Conservation (phyloP, 2,797 vertebrate species). For the Varecia variegata region DNA sequence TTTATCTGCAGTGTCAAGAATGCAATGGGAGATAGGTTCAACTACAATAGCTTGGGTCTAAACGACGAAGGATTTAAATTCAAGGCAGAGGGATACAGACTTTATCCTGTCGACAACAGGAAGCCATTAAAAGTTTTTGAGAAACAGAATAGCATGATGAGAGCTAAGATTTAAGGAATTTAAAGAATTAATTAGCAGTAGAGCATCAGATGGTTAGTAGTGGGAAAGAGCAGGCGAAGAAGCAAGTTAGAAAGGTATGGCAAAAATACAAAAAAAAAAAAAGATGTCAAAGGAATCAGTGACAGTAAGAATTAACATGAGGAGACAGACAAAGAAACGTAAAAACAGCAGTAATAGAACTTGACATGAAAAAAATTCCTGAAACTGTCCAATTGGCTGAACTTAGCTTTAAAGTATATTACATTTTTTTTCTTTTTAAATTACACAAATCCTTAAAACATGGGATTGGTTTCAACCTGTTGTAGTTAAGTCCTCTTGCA, state of each 20-base stretch:
- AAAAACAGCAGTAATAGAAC: slow-evolving; percentile 40
- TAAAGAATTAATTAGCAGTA: not conserved
- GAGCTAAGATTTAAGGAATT: not conserved
- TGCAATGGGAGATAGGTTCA: not conserved
- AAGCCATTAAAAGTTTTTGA: not conserved
- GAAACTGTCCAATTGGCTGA: slow-evolving; percentile 53
- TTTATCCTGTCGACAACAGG: not conserved
- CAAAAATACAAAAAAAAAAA: not conserved
- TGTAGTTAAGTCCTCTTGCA: slow-evolving; percentile 57
- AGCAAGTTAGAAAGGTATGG: not conserved
- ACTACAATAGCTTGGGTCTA: not conserved
- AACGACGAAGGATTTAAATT: not conserved
- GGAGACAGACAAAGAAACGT: slow-evolving; percentile 27
- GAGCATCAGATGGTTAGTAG: not conserved
- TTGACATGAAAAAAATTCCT: slow-evolving; percentile 33
- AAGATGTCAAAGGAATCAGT: not conserved
- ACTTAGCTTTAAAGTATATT: slow-evolving; percentile 47
- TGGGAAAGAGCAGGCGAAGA: not conserved
- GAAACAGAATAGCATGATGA: not conserved
- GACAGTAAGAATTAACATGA: slow-evolving; percentile 24
- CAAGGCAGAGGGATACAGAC: not conserved
- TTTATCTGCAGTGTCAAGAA: not conserved
- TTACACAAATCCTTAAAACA: slow-evolving; percentile 74
- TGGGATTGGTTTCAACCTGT: slow-evolving; percentile 69
- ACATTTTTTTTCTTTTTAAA: slow-evolving; percentile 49